Base-by-base conservation (phyloP, 2,113 vertebrate species). In the Pogonocichla stellata region DNA sequence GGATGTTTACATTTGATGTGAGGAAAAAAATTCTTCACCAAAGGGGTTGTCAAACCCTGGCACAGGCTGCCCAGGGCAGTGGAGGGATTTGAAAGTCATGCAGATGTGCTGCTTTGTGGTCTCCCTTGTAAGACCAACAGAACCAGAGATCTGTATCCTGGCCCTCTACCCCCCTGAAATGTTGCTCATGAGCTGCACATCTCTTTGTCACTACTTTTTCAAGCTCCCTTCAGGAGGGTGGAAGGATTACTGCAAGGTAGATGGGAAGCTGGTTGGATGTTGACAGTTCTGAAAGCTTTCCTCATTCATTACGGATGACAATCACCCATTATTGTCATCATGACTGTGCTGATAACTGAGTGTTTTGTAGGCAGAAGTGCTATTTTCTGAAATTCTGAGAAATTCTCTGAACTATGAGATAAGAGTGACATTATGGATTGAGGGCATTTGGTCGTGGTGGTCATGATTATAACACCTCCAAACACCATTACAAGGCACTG, bases 281-380 rank as follows among this genome's bases (percentile, higher is more conserved):
- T 96, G 94, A 86, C 92, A 94, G 88, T 54, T 92, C 93, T 95
- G 85, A 95, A 93, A 93, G 95, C 85, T 83, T 80, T 67, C 54
- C 94, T 90, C 50, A 10, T 93, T 90, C 50, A 10, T 93, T 92
- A 54, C 51, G 79, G 87, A 36, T 96, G 96, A 93, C 95, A 95
- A 65, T 96, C 93, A 85, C 47, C 82, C 70, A 65, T 88, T 90
- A 73, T 72, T 92, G 87, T 74, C 86, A 82, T 80, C 82, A 73
- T 34, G 87, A 65, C 23, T 11, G 24, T 83, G 85, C 86, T 0
- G 2, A 62, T 93, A 88, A 94, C 88, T 78, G 90, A 77, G 92
- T 62, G 80, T 77, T 92, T 94, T 88, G 90, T 83, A 92, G 95
- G 95, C 74, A 91, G 90, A 86, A 54, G 56, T 88, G 94, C 72